phyloP scores from a whole-genome alignment of 2,888 invertebrate species.

The Willowsia nigromaculata region DNA sequence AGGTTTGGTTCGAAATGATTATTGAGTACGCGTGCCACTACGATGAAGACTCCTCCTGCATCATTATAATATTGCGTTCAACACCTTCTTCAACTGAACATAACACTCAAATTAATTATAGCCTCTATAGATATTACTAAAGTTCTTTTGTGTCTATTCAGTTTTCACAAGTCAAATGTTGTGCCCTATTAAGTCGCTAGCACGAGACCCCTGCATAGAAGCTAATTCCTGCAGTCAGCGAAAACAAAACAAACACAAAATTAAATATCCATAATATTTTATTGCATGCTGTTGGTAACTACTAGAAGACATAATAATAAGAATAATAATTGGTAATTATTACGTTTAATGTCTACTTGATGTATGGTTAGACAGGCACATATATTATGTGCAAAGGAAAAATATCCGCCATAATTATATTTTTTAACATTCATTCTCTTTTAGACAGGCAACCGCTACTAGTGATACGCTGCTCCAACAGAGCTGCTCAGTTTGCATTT shows the following conservation, averaged over 20 bases:
- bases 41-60: neutral
- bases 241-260: neutral
- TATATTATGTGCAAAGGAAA: neutral
- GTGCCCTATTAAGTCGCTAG: neutral
- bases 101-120: slow-evolving; percentile 38
- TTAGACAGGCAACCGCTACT: neutral
- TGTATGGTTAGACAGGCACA: neutral
- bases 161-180: slow-evolving; percentile 16
- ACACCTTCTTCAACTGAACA: slow-evolving; percentile 25
- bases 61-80: slow-evolving; percentile 27
- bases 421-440: neutral
- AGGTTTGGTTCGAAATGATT: neutral
- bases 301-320: neutral
- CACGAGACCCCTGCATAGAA: neutral
- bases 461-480: neutral
- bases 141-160: neutral
- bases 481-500: neutral
- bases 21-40: slow-evolving; percentile 33
- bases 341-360: neutral
- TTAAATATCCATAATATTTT: neutral
- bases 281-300: neutral
- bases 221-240: neutral
- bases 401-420: slow-evolving; percentile 29
- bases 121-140: slow-evolving; percentile 1
- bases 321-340: slow-evolving; percentile 25